A percentile compares a stretch with the other conserved stretches of the same genome.
phyloP scores from a whole-genome alignment of 2,888 invertebrate genomes.

The Tolmerus cingulatus region DNA sequence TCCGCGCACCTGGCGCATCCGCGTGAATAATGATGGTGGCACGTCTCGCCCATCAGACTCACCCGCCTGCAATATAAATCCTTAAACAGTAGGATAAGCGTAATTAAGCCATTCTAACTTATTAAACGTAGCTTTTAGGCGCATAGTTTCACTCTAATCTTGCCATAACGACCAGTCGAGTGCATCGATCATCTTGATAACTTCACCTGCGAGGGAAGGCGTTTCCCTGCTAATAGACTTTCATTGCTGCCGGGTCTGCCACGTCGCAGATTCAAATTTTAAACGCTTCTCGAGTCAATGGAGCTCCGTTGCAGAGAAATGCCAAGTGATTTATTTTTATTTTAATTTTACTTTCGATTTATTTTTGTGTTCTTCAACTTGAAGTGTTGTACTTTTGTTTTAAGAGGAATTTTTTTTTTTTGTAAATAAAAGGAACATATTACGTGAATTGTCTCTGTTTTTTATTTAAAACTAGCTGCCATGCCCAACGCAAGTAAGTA shows the following conservation, averaged over 20 bases:
- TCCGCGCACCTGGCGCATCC: neutral
- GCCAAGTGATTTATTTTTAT: neutral
- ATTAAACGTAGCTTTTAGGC: slow-evolving; percentile 37
- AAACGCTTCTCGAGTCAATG: slow-evolving; percentile 50
- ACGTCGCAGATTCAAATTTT: neutral
- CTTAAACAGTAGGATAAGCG: slow-evolving; percentile 6
- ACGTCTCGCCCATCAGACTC: slow-evolving; percentile 6
- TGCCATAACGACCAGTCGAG: slow-evolving; percentile 46
- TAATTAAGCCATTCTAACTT: slow-evolving; percentile 44
- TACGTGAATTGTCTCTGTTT: neutral
- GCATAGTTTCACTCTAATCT: slow-evolving; percentile 46
- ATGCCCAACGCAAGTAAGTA: neutral
- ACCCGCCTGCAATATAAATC: slow-evolving; percentile 27
- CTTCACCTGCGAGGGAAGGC: slow-evolving; percentile 5
- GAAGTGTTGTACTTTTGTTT: slow-evolving; percentile 23
- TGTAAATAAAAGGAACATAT: slow-evolving; percentile 48
- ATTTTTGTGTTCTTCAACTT: slow-evolving; percentile 23
- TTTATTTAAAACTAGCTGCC: neutral
- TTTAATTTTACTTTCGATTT: slow-evolving; percentile 5
- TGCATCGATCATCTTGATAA: slow-evolving; percentile 12
- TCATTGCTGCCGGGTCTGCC: slow-evolving; percentile 52
- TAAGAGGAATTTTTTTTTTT: neutral
- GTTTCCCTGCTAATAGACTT: slow-evolving; percentile 60
- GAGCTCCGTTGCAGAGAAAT: slow-evolving; percentile 60
- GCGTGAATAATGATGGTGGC: neutral